phyloP scores from a whole-genome alignment of 2,113 vertebrate species.

The Podilymbus podiceps region DNA sequence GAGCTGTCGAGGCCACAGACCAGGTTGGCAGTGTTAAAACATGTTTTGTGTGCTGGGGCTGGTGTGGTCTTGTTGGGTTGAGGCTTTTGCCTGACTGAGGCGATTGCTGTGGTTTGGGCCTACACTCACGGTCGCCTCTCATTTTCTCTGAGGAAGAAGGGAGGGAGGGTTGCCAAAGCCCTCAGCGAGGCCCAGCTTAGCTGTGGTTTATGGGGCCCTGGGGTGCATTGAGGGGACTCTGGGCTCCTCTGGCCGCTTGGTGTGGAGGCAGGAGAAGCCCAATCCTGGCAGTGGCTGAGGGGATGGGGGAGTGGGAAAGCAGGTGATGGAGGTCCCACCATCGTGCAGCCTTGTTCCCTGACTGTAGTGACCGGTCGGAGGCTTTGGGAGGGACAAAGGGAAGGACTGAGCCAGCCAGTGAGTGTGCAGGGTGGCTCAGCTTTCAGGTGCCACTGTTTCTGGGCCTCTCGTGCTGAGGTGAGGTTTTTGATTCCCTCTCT shows the following conservation, averaged over 20 bases:
- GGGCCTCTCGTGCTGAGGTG: not conserved
- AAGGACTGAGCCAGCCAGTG: fast-evolving
- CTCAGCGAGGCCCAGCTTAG: fast-evolving
- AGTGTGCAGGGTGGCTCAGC: fast-evolving
- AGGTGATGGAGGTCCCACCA: not conserved
- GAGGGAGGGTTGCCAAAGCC: not conserved
- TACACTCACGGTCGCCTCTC: fast-evolving
- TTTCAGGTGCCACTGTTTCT: not conserved
- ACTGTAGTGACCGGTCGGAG: fast-evolving
- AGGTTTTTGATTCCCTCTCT: not conserved
- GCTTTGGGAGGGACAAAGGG: not conserved
- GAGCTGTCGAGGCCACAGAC: fast-evolving
- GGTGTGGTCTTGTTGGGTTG: fast-evolving
- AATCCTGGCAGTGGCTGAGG: not conserved
- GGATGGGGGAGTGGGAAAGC: not conserved
- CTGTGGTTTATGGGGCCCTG: not conserved
- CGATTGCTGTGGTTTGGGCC: fast-evolving
- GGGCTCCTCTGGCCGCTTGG: fast-evolving
- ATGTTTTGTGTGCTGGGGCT: fast-evolving
- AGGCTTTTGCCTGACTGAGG: not conserved
- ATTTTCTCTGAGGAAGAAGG: fast-evolving
- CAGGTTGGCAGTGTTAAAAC: not conserved
- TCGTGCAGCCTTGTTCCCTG: fast-evolving
- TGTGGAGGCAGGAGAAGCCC: not conserved
- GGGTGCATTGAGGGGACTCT: fast-evolving